Evolutionary conservation across 2,888 invertebrate genomes (phyloP), one percentile per base, ranked within the genome.

Genomic region (Tenthredo scrophulariae): DNA sequence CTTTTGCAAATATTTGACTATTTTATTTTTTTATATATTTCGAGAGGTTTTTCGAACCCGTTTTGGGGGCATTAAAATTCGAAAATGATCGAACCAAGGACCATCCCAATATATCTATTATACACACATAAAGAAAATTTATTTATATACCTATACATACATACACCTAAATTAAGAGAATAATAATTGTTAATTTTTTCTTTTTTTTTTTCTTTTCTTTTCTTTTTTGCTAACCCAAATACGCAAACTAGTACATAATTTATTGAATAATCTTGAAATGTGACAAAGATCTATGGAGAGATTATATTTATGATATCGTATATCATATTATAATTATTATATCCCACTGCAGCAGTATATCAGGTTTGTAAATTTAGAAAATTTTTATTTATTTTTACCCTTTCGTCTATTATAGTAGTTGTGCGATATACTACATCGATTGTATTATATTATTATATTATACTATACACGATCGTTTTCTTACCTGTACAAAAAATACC

Each of bases 271-370:
- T n/a, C 1, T n/a, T n/a, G 6, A 15, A 22, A 22, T 18, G 10
- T 43, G 43, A 43, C 72, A 74, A 74, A 74, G 72, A 74, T 26
- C 72, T 29, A 74, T 74, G 43, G 72, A 74, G 43, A 43, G 43
- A 37, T 70, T 2, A 37, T n/a, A 37, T n/a, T 70, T n/a, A 50
- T n/a, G n/a, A 9, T 26, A 22, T 22, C 9, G n/a, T 22, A 62
- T 26, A 22, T 22, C 13, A 62, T 62, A 10, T 22, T 62, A 26
- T 62, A 50, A 50, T n/a, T n/a, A n/a, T n/a, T n/a, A 50, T 50
- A 46, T 1, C 46, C 46, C 15, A 13, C 13, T 46, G 50, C 50
- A 26, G 7, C 26, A 29, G n/a, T 29, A 29, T 29, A 26, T 22
- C 46, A 75, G 46, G 75, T 18, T 26, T 75, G 75, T 75, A 75